Evolutionary conservation across 2,797 vertebrate species (phyloP), one percentile per base, ranked within the genome.

Genomic region (Molossus alvarezi): DNA sequence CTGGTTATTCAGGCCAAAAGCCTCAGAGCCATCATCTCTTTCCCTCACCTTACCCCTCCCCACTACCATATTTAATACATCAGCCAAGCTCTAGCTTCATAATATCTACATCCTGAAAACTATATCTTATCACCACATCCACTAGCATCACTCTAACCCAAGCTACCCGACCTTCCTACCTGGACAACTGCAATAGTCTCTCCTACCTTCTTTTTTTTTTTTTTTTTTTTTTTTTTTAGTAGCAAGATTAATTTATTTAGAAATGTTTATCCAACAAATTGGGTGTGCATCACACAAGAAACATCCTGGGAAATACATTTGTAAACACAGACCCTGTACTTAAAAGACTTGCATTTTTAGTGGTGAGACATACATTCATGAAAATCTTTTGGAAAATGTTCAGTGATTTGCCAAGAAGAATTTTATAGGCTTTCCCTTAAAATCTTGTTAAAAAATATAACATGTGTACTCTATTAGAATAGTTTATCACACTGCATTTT

Each of bases 211-310:
- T n/a, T n/a, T n/a, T n/a, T n/a, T n/a, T n/a, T n/a, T n/a, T n/a
- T n/a, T n/a, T n/a, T n/a, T n/a, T n/a, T n/a, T n/a, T n/a, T n/a
- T n/a, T n/a, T n/a, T n/a, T n/a, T 64, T 69, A 79, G 37, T 23
- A 57, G n/a, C 27, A 88, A 92, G 76, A 94, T 81, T 76, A 90
- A 81, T 55, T 27, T 86, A 80, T 77, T 76, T 14, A 94, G 81
- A 95, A 73, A 67, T 83, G n/a, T 82, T 79, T 57, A 48, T 82
- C 41, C 89, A 81, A 87, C 60, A 94, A 92, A 64, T 48, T 55
- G 3, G 1, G 9, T 77, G 1, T 84, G 12, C 29, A 58, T 69
- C 77, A 65, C 45, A 45, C 1, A 2, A 69, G 45, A 91, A 75
- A 17, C 13, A 53, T 17, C 2, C 1, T 72, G 73, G 18, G 73